Conservation (phyloP, 2,797 vertebrate species). For the Gambusia yucatana region DNA sequence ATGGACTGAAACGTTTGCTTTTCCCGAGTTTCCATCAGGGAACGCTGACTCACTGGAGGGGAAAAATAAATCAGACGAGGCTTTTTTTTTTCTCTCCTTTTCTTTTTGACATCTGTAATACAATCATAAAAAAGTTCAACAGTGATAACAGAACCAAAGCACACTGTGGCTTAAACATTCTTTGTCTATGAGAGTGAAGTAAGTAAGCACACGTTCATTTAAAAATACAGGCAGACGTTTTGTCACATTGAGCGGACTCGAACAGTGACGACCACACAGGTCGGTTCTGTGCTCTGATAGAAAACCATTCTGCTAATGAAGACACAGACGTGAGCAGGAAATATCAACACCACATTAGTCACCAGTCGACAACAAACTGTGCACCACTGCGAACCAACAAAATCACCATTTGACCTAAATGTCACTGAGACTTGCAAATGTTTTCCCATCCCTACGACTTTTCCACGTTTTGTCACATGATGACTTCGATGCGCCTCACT, state of each 20-base stretch:
- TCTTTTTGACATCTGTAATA: conserved; percentile 1
- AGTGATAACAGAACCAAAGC: background rate
- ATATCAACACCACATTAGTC: background rate
- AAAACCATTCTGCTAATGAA: background rate
- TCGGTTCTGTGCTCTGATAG: background rate
- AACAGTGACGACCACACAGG: background rate
- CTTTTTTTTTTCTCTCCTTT: background rate
- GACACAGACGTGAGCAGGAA: background rate
- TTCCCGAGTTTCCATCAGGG: conserved; percentile 18
- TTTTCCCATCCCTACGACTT: background rate
- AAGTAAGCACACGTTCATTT: background rate
- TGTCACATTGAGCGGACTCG: too few relatives aligned
- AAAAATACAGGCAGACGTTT: background rate
- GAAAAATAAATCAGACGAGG: background rate
- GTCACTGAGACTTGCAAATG: background rate
- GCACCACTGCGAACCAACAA: background rate
- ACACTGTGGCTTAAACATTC: background rate
- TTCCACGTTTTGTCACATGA: background rate
- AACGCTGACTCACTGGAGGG: conserved; percentile 2
- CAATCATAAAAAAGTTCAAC: conserved; percentile 10
- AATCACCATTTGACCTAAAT: background rate
- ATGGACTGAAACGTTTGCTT: background rate
- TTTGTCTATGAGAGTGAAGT: conserved; percentile 1
- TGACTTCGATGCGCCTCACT: background rate
- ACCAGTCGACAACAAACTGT: background rate